Evolutionary conservation across 1,140 invertebrate genomes (phyloP).

Genomic region (Agrypnia vestita): DNA sequence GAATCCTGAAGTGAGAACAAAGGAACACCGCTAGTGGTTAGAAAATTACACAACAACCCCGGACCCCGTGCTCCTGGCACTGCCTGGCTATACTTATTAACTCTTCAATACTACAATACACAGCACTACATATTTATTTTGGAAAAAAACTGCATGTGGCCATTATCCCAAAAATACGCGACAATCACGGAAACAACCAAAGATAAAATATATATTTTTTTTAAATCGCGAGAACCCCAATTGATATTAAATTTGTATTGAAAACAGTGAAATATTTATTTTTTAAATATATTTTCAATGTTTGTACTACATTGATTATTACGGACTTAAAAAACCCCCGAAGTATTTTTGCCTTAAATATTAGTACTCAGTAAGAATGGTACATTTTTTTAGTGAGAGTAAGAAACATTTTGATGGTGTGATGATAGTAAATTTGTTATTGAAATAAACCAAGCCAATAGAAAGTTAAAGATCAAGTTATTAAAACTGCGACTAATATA

Average conservation of each 20-base stretch:
- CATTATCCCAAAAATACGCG: not conserved
- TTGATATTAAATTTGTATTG: no score
- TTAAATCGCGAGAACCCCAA: no score
- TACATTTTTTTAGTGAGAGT: no score
- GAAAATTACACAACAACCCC: not conserved
- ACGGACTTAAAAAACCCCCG: no score
- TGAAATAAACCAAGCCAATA: not conserved
- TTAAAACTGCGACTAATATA: not conserved
- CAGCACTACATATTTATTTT: not conserved
- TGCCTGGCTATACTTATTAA: not conserved
- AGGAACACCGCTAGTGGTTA: conserved; percentile 42
- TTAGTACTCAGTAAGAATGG: no score
- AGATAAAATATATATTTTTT: no score
- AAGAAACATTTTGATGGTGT: no score
- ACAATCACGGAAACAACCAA: not conserved
- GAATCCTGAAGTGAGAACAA: conserved; percentile 51
- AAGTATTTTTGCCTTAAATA: no score
- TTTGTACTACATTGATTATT: no score
- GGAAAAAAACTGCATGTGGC: no score
- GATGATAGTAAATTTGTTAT: not conserved
- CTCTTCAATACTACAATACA: not conserved
- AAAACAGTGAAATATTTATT: no score
- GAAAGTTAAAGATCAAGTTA: not conserved
- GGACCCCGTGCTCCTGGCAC: not conserved
- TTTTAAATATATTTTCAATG: no score